phyloP scores from a whole-genome alignment of 2,888 invertebrate species.

The Synergus laeviventris region DNA sequence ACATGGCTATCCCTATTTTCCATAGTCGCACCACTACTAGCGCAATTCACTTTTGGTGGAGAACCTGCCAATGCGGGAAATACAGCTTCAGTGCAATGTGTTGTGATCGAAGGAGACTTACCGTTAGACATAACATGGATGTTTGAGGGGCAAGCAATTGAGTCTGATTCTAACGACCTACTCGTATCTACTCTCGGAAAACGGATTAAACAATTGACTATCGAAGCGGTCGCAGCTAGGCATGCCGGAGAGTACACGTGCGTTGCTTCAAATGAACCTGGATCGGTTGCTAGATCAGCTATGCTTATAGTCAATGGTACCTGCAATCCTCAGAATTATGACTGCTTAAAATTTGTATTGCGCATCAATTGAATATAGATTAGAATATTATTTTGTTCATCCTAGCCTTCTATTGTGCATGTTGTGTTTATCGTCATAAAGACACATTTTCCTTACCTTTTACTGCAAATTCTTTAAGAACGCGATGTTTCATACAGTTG shows the following conservation, averaged over 20 bases:
- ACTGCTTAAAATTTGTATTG: neutral
- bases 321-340: neutral
- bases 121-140: constrained; percentile 82
- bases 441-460: neutral
- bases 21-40: constrained; percentile 70
- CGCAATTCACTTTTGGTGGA: constrained; percentile 79
- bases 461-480: neutral
- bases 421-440: neutral
- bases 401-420: neutral
- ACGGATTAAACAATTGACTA: constrained; percentile 77
- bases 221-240: constrained; percentile 77
- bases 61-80: constrained; percentile 80
- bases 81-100: constrained; percentile 79
- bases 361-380: neutral
- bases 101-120: constrained; percentile 80
- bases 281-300: constrained; percentile 82
- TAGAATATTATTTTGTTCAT: neutral
- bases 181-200: constrained; percentile 79
- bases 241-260: constrained; percentile 81
- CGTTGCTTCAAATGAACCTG: constrained; percentile 79
- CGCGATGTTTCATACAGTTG: neutral
- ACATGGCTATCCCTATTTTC: neutral
- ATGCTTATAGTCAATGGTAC: constrained; percentile 86
- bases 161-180: constrained; percentile 68
- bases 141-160: constrained; percentile 71